Evolutionary conservation across 2,113 vertebrate species (phyloP).

Genomic region (Ranitomeya variabilis): DNA sequence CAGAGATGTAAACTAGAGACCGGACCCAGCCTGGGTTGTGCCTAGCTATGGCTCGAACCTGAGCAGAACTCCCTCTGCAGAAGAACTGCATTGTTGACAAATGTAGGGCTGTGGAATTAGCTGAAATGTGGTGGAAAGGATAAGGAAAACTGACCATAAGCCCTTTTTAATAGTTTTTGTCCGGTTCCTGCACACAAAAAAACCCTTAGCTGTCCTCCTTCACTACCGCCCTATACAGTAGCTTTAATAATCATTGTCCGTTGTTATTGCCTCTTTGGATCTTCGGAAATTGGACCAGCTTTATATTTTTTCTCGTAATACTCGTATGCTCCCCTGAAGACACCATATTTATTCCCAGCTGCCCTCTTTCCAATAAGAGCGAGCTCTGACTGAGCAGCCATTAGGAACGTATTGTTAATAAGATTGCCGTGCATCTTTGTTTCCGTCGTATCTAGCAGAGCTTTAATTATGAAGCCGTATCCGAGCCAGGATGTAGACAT

Average conservation of each 20-base stretch:
- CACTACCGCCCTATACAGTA: too few relatives aligned
- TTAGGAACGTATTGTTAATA: constrained; percentile 29
- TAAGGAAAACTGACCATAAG: too few relatives aligned
- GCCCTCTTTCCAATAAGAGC: not conserved
- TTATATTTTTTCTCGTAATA: not conserved
- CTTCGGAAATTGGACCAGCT: not conserved
- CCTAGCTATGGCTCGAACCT: not conserved
- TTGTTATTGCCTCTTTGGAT: too few relatives aligned
- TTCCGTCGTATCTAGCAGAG: not conserved
- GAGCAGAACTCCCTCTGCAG: not conserved
- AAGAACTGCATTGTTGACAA: not conserved
- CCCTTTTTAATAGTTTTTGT: too few relatives aligned
- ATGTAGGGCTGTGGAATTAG: not conserved
- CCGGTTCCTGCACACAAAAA: too few relatives aligned
- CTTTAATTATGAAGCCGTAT: not conserved
- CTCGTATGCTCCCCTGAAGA: not conserved
- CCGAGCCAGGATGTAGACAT: constrained; percentile 6
- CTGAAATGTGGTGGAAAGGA: too few relatives aligned
- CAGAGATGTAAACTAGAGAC: not conserved
- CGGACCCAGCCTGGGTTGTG: not conserved
- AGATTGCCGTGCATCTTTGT: not conserved
- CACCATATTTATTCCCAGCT: not conserved
- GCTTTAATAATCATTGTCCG: too few relatives aligned
- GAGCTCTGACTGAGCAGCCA: not conserved
- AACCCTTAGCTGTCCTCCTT: too few relatives aligned